phyloP scores from a whole-genome alignment of 1,140 invertebrate species.

The Dendroctonus ponderosae region DNA sequence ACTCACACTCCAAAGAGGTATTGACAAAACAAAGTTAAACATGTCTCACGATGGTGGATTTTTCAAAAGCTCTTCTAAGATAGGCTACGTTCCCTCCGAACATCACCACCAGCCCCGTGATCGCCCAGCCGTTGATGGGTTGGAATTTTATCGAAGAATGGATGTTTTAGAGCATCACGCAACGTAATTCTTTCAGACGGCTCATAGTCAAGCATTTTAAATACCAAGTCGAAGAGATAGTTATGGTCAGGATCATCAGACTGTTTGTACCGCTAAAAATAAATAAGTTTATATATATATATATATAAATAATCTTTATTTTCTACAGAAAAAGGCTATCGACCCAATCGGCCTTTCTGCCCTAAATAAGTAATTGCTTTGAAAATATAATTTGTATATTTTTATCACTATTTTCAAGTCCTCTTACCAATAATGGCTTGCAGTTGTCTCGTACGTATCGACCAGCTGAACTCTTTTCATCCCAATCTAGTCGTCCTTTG shows the following conservation, averaged over 20 bases:
- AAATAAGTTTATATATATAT: too few relatives aligned
- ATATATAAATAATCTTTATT: too few relatives aligned
- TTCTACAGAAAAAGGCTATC: too few relatives aligned
- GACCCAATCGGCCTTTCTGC: too few relatives aligned
- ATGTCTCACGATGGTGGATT: not conserved
- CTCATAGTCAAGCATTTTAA: constrained; percentile 96
- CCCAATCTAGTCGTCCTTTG: constrained; percentile 92
- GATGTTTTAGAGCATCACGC: constrained; percentile 85
- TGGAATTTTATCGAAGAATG: constrained; percentile 88
- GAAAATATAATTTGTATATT: too few relatives aligned
- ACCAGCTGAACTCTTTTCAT: constrained; percentile 91
- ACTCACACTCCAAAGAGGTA: too few relatives aligned
- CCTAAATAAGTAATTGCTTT: too few relatives aligned
- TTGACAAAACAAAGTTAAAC: not conserved
- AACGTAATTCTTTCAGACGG: constrained; percentile 86
- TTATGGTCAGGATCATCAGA: constrained; percentile 87
- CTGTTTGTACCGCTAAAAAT: constrained; percentile 82
- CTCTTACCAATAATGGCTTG: constrained; percentile 84
- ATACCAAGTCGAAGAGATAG: constrained; percentile 91
- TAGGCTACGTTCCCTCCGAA: constrained; percentile 59
- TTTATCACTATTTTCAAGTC: too few relatives aligned
- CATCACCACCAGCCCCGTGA: constrained; percentile 54
- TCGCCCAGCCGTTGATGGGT: constrained; percentile 68
- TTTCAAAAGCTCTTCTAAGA: constrained; percentile 45
- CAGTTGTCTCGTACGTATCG: constrained; percentile 97